Evolutionary conservation across 2,797 vertebrate genomes (phyloP), one percentile per base, ranked within the genome.

Genomic region (Aselliscus stoliczkanus): DNA sequence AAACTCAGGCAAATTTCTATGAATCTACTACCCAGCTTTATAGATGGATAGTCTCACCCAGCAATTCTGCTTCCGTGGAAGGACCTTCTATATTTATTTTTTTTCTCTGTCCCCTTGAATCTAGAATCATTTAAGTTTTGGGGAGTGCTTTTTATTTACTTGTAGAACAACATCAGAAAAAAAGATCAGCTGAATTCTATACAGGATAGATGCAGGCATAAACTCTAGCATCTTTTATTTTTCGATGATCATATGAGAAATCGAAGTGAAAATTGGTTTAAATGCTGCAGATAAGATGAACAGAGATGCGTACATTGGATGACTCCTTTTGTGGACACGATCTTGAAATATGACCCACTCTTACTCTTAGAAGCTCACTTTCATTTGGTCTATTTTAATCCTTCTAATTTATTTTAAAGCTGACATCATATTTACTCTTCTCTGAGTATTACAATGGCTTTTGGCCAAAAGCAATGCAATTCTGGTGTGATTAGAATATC

Each of bases 351-450:
- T 81, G 70, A 96, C 72, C 60, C 50, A 83, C 84, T 85, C 75
- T 92, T 96, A 79, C 75, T 91, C 69, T 95, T 77, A 88, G 56
- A 93, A 90, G 64, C 18, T 92, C 50, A 94, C 25, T 93, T n/a
- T 92, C 60, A 95, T 94, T 84, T 93, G 54, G 58, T 90, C 93
- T 96, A 69, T 95, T 97, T 96, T 93, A 91, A 77, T 92, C 42
- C 23, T 94, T 54, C 34, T 42, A 50, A 76, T 91, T 93, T 93
- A 90, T 94, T 93, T 97, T 93, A 88, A 93, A 94, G 70, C 80
- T 97, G 95, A 94, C 89, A 84, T 93, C 81, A 65, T 96, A 93
- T 89, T 47, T 54, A 39, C 29, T 90, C 75, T 94, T 82, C 58
- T 75, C 27, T 88, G 87, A 97, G 84, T 94, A 94, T 90, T 79